Evolutionary conservation across 1,140 invertebrate species (phyloP).

Genomic region (Trichoplusia ni): DNA sequence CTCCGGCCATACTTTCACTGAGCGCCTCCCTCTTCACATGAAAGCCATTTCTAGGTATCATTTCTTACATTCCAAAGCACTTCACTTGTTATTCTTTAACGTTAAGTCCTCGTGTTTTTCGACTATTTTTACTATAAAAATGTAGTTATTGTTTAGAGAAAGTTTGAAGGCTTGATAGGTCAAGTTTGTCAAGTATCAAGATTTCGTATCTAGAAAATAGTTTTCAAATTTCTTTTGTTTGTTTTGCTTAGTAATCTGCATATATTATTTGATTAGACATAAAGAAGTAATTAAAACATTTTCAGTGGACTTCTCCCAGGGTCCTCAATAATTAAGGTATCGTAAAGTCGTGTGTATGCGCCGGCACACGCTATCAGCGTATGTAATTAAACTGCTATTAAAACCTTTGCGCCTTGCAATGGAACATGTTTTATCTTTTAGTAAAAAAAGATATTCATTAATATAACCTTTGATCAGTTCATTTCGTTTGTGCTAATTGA

Average conservation of each 20-base stretch:
- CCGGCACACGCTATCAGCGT: slow-evolving; percentile 25
- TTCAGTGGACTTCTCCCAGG: not conserved
- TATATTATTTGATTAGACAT: not conserved
- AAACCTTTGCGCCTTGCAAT: not conserved
- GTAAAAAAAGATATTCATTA: not conserved
- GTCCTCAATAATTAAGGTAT: slow-evolving; percentile 29
- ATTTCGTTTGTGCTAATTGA: no score
- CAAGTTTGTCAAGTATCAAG: not conserved
- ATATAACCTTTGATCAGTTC: not conserved
- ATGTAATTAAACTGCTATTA: slow-evolving; percentile 51
- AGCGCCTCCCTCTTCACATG: slow-evolving; percentile 36
- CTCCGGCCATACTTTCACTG: slow-evolving; percentile 57
- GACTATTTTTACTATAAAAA: not conserved
- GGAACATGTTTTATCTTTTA: not conserved
- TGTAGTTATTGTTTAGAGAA: not conserved
- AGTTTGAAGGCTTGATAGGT: not conserved
- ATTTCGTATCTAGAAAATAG: not conserved
- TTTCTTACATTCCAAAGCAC: slow-evolving; percentile 35
- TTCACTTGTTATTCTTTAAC: slow-evolving; percentile 6
- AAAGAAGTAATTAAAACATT: not conserved
- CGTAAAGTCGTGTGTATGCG: slow-evolving; percentile 43
- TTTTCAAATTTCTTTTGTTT: not conserved
- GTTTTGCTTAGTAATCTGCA: not conserved
- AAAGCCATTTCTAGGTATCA: slow-evolving; percentile 47
- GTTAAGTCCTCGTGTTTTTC: not conserved